Evolutionary conservation across 2,113 vertebrate genomes (phyloP), one percentile per base, ranked within the genome.

Genomic region (Amphilophus citrinellus): DNA sequence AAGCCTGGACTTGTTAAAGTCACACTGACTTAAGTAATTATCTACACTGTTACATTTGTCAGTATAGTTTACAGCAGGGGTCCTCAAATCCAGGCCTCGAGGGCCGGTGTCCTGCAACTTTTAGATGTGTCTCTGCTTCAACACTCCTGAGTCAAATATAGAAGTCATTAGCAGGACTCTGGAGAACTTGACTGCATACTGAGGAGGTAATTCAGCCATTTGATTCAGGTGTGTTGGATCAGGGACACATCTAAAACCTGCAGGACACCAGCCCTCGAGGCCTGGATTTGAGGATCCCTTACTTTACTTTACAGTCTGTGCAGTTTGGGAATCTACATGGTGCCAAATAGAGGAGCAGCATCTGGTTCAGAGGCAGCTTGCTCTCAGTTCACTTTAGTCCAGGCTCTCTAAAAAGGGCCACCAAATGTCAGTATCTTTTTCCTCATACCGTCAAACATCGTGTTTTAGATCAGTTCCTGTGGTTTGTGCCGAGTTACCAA

Each of bases 371-470:
- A 66, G 39, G 63, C n/a, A 66, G 39, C n/a, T 3, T 66, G 24
- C 15, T 66, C 37, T 18, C 24, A 68, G 22, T 68, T 27, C 39
- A 68, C 47, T 47, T 68, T 27, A 47, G 42, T 68, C 42, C 65
- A 27, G 65, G 39, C 42, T 68, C 22, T 68, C 42, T 68, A 68
- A 68, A 68, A 68, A 59, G 10, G 53, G n/a, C 65, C 56, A 76
- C 15, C 14, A 59, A n/a, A 42, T 42, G 75, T 60, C 57, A 77
- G 76, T 32, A 76, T 22, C 30, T 18, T 44, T 84, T 35, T 63
- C n/a, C n/a, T 62, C n/a, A 7, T 32, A 10, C 15, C 30, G 27
- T 62, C 10, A 86, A 77, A 80, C 47, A 18, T 71, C 8, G 9
- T 56, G 50, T 61, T 76, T 61, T 14, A 13, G 13, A 13, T 47